phyloP scores from a whole-genome alignment of 2,113 vertebrate species.

The Podocnemis expansa region DNA sequence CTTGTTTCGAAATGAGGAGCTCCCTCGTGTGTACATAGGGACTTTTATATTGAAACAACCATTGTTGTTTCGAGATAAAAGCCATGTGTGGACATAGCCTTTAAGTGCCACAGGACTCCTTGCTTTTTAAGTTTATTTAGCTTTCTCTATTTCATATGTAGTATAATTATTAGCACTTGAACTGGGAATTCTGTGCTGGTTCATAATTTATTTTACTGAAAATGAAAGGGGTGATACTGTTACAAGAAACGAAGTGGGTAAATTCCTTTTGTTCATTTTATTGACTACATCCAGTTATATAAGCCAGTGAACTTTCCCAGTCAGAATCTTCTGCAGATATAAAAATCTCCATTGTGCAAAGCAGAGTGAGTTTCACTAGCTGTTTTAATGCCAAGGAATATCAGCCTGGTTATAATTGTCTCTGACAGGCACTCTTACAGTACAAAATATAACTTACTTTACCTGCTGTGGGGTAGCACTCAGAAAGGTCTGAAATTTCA shows the following conservation, averaged over 20 bases:
- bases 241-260: not conserved
- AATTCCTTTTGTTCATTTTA: constrained; percentile 23
- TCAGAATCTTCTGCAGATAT: not conserved
- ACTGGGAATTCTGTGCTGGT: not conserved
- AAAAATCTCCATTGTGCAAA: not conserved
- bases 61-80: too few species aligned
- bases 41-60: too few species aligned
- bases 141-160: not conserved
- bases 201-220: constrained; percentile 15
- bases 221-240: constrained; percentile 20
- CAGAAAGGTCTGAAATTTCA: not conserved
- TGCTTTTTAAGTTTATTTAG: not conserved
- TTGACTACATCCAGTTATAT: not conserved
- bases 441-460: not conserved
- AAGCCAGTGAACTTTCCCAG: not conserved
- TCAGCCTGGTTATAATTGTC: not conserved
- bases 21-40: too few species aligned
- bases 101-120: too few species aligned
- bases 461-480: not conserved
- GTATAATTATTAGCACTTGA: not conserved
- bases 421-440: not conserved
- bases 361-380: not conserved
- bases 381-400: not conserved
- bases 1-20: too few species aligned
- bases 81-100: too few species aligned